Conservation (phyloP, 2,797 vertebrate species). For the Florisuga fusca region DNA sequence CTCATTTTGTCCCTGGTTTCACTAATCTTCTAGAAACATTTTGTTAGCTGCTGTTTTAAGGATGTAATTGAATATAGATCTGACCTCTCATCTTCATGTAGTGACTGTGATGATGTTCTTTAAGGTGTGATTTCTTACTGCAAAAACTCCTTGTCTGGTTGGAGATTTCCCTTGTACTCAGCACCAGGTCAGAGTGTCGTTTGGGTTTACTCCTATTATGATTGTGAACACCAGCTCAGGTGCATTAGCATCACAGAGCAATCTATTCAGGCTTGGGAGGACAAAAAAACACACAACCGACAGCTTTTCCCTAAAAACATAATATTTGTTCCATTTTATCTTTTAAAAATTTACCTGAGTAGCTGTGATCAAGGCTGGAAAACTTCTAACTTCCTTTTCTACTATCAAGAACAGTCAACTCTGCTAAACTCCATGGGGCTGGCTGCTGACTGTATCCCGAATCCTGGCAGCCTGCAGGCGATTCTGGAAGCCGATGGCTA, state of each 20-base stretch:
- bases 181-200: background rate
- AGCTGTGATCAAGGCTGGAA: background rate
- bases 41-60: background rate
- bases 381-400: background rate
- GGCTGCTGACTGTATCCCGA: background rate
- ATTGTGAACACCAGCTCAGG: background rate
- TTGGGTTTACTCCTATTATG: background rate
- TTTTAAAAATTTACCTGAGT: background rate
- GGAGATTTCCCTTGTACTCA: background rate
- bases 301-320: background rate
- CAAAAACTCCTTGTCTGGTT: background rate
- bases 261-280: background rate
- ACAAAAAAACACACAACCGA: background rate
- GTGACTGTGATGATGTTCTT: background rate
- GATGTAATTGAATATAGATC: background rate
- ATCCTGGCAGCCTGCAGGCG: fast-evolving
- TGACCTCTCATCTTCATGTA: background rate
- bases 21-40: background rate
- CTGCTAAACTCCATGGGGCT: background rate
- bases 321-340: background rate
- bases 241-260: background rate
- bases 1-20: background rate
- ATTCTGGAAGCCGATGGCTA: background rate
- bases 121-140: background rate
- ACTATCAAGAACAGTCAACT: background rate